phyloP scores from a whole-genome alignment of 1,140 invertebrate species.

The Notospermus geniculatus region DNA sequence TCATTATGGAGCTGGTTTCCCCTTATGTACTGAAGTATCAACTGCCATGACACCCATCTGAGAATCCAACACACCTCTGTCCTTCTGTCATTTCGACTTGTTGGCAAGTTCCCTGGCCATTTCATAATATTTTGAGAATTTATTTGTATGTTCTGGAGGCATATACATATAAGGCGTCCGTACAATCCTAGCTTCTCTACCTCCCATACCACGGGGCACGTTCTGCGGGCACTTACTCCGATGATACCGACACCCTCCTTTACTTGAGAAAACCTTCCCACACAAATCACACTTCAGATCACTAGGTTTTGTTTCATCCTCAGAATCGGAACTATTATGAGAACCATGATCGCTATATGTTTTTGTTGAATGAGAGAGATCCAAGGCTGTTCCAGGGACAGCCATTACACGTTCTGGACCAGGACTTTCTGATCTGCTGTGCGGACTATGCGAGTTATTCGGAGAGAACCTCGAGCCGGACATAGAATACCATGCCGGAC shows the following conservation, averaged over 20 bases:
- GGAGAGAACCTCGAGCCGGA: no score
- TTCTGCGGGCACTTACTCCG: constrained; percentile 1
- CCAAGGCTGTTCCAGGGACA: not conserved
- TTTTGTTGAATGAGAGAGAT: not conserved
- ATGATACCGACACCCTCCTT: constrained; percentile 11
- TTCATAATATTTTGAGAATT: constrained; percentile 26
- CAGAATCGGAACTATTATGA: constrained; percentile 4
- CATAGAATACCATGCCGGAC: not conserved
- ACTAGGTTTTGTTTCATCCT: constrained; percentile 10
- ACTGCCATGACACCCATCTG: no score
- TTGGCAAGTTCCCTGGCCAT: constrained; percentile 25
- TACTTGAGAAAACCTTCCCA: constrained; percentile 9
- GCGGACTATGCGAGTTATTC: no score
- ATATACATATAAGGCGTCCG: constrained; percentile 17
- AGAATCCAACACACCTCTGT: not conserved
- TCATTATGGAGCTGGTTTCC: no score
- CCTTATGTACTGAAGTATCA: no score
- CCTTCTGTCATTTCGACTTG: constrained; percentile 19
- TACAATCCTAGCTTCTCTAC: not conserved
- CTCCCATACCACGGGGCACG: not conserved
- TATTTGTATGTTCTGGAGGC: constrained; percentile 20
- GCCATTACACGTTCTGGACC: not conserved
- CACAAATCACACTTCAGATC: constrained; percentile 6
- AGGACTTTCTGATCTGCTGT: no score
- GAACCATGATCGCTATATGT: constrained; percentile 2